phyloP scores from a whole-genome alignment of 2,797 vertebrate species.

The Brotula barbata region DNA sequence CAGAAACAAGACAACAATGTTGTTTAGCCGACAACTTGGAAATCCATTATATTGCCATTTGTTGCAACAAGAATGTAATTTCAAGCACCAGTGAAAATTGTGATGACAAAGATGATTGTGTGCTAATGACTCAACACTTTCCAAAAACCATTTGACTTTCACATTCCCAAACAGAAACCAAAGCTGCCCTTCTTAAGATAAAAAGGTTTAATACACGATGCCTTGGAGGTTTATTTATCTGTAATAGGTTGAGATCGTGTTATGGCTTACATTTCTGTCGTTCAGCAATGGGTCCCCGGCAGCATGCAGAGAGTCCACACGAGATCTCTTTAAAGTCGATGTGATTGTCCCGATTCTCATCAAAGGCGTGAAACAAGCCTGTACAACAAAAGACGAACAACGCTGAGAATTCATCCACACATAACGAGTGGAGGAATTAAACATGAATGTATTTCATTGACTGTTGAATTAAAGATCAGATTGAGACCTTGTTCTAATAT shows the following conservation, averaged over 20 bases:
- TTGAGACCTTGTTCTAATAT: too few species aligned
- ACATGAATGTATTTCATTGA: too few species aligned
- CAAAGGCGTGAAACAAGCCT: slow-evolving; percentile 99
- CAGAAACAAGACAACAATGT: neutral
- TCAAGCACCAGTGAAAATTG: slow-evolving; percentile 21
- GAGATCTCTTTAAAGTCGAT: slow-evolving; percentile 99
- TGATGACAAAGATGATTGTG: slow-evolving; percentile 9
- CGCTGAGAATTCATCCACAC: neutral
- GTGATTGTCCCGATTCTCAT: slow-evolving; percentile 99
- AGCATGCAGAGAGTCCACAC: slow-evolving; percentile 97
- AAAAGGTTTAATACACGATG: slow-evolving; percentile 2
- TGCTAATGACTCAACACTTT: slow-evolving; percentile 4
- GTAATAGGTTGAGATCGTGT: neutral
- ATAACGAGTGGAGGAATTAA: too few species aligned
- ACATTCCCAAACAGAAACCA: neutral
- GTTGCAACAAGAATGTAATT: slow-evolving; percentile 29
- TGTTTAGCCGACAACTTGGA: slow-evolving; percentile 1
- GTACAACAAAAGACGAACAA: slow-evolving; percentile 42
- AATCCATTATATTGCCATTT: slow-evolving; percentile 10
- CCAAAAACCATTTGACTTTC: neutral
- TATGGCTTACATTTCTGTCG: slow-evolving; percentile 93
- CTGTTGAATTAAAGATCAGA: too few species aligned
- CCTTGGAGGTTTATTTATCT: slow-evolving; percentile 21
- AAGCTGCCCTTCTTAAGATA: neutral
- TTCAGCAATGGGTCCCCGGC: slow-evolving; percentile 94